Evolutionary conservation across 2,113 vertebrate genomes (phyloP), one percentile per base, ranked within the genome.

Genomic region (Paracyprichromis sp.): DNA sequence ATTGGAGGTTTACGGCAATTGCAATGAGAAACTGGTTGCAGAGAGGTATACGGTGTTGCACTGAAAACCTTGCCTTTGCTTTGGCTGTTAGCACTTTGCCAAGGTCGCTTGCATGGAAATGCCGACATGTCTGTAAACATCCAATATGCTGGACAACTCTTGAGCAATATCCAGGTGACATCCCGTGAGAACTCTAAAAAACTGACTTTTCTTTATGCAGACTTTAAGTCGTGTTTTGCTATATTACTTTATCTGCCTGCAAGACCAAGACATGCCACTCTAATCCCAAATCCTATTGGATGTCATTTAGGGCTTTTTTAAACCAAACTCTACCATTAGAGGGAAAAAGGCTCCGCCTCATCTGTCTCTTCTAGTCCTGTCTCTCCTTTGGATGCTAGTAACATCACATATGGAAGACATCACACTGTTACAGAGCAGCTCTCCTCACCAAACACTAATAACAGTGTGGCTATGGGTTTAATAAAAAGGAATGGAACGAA

Each of bases 401-500:
- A 88, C 90, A 89, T 93, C 92, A 88, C 96, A 96, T 96, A 95
- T 96, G 96, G 96, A 95, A 96, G 92, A 89, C 86, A 96, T 96
- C 94, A 96, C 2, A 85, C 91, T 91, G 90, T 87, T 92, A 85
- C 86, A 91, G 88, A 92, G 92, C 90, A 84, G 89, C 92, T 90
- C 89, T 90, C 86, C 88, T 92, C 91, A 93, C 91, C 88, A 71
- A 85, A 89, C 90, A 91, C 92, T 96, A 96, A 96, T 96, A 95
- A 96, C 95, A 95, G 93, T 90, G 90, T 87, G 93, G 96, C 94
- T 92, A 87, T 63, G 92, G 91, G 84, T 94, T 95, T 93, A 95
- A 96, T 96, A 94, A 95, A 96, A 94, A 92, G 92, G 94, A 93
- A 95, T 95, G 95, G 94, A 96, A 95, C 93, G 87, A 95, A 95